Evolutionary conservation across 2,113 vertebrate species (phyloP).

Genomic region (Crotalus viridis): DNA sequence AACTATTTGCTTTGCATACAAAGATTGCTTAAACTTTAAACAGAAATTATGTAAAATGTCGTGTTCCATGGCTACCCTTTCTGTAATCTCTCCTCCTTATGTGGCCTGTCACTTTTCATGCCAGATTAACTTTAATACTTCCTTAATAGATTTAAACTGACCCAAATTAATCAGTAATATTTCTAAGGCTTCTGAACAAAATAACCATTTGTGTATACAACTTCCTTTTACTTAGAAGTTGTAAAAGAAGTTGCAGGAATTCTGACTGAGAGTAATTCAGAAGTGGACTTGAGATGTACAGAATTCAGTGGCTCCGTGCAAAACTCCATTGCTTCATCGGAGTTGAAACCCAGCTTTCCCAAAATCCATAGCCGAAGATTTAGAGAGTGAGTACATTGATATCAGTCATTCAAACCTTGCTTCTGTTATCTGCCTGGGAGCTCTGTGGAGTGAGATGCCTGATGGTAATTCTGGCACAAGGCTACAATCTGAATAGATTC

Average conservation of each 20-base stretch:
- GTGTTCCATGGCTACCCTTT: background rate
- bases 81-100: background rate
- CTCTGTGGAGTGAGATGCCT: background rate
- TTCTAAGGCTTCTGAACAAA: background rate
- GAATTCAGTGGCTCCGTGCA: slow-evolving; percentile 42
- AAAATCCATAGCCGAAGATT: slow-evolving; percentile 97
- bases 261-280: slow-evolving; percentile 20
- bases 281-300: slow-evolving; percentile 24
- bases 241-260: slow-evolving; percentile 20
- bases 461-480: background rate
- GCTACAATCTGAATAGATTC: background rate
- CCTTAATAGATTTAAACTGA: background rate
- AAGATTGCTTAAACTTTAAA: background rate
- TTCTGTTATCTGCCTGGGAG: background rate
- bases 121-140: background rate
- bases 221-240: slow-evolving; percentile 37
- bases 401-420: background rate
- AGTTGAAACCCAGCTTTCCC: slow-evolving; percentile 51
- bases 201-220: background rate
- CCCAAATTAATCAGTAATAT: background rate
- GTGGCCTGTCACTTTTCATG: background rate
- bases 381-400: slow-evolving; percentile 83
- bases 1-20: background rate
- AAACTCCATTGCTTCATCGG: slow-evolving; percentile 24
- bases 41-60: background rate